Evolutionary conservation across 1,140 invertebrate species (phyloP), one percentile per base, ranked within the genome.

Genomic region (Conus ventricosus): DNA sequence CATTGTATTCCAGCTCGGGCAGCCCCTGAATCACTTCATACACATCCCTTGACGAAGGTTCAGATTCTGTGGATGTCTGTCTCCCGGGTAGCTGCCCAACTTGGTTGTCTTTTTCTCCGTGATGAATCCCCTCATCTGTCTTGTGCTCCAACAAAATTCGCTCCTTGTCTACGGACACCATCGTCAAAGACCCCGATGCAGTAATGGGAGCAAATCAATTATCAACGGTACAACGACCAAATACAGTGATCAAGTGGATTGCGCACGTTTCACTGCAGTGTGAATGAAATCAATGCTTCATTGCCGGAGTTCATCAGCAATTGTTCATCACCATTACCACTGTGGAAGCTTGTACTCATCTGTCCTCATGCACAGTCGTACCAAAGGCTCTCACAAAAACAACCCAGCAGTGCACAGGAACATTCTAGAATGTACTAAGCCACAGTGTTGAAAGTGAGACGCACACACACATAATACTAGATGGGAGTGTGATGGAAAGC

Each of bases 1-100:
- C 88, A 80, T 94, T 94, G 76, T 90, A 87, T 20, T 80, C 80
- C 23, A 90, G 51, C 63, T 90, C 86, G 15, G 87, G 84, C 57
- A 83, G n/a, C 23, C 85, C 85, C 25, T 71, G 71, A 53, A 87
- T 87, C 81, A 81, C 54, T 20, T 88, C 78, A 88, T 88, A 75
- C 57, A 83, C 71, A 87, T 67, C 81, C 10, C n/a, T 53, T 23
- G 71, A 51, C 15, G 53, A 51, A 39, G n/a, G n/a, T 23, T 5
- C 51, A 54, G 75, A 71, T 20, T 71, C 67, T 20, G 23, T 23
- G 67, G 67, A 71, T 1, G 20, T 13, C 67, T 71, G 67, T 71
- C 67, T 71, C 67, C 10, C 67, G 0, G 57, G 6, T 2, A 7
- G 11, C 67, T 20, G 6, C 20, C 20, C 17, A 23, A 23, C 13